Base-by-base conservation (phyloP, 1,140 invertebrate genomes). In the Pseudobourletiella spinata region DNA sequence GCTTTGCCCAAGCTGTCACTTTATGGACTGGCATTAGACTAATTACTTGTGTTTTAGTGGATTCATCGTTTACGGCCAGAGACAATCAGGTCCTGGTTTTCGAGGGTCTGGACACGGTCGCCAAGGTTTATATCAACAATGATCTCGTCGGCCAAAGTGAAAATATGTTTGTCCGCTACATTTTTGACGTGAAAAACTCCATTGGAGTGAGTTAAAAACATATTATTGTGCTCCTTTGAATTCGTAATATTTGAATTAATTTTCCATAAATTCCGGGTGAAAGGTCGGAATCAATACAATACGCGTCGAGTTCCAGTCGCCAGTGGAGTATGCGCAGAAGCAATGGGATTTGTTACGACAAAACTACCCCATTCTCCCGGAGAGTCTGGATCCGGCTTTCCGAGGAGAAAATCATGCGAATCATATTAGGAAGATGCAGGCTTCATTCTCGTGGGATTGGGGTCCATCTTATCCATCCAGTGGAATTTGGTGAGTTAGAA, bases 401-500 rank as follows among this genome's bases (percentile, higher is more conserved):
- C 83, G 93, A 65, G 96, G 96, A 1, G 91, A 96, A 75, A 97
- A 94, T 73, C 91, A 98, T 71, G 84, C 85, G 6, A 97, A 99
- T 76, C 87, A 93, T 74, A 82, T 99, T 56, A 81, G 94, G 55
- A 99, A 98, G 79, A 94, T 94, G 85, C 95, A 98, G 78, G 86
- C 91, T 0, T 94, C 91, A 15, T 99, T 95, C 62, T 82, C 86
- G 35, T 99, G 96, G 96, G 96, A 99, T 77, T 99, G 95, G 96
- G 95, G 95, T 24, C 91, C 93, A 15, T 89, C 93, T 0, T 92
- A 95, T 67, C 92, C 95, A 0, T 93, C 91, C 1, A 79, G 88
- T 64, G 95, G 94, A 66, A 85, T 98, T 50, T 97, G 92, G 91
- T 89, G 79, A 74, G 54, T 32, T 29, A 26, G 26, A 26, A 54